Base-by-base conservation (phyloP, 2,888 invertebrate species). In the Drosophila rubida region DNA sequence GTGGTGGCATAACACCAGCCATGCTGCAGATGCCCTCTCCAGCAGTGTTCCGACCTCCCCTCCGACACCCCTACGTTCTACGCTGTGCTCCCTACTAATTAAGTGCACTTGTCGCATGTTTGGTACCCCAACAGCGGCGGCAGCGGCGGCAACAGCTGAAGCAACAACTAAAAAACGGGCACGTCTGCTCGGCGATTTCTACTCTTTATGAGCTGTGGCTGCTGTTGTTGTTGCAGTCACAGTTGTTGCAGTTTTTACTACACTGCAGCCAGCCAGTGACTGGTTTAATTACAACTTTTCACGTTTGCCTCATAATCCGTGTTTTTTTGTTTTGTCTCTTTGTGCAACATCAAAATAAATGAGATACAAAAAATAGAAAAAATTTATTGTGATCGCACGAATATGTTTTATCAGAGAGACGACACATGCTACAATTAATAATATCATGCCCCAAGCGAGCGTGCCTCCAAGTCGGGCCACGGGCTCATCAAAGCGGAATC, bases 201-300 rank as follows among this genome's bases (percentile, higher is more conserved):
- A 74, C 76, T 74, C 69, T 72, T 77, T 87, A 75, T 85, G 75
- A 75, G 68, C 81, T 62, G 69, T 57, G 63, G 65, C 61, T 64
- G 65, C 58, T 65, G 54, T 42, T 51, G 60, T 63, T 69, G 73
- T 57, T 75, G 69, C 61, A 53, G 46, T 54, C 59, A 65, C 48
- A 57, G 41, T 54, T 71, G 65, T 68, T 70, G 58, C 53, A 66
- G 71, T 64, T 73, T 58, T 66, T 49, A 58, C 45, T 30, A 48
- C 41, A 62, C 42, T 71, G 75, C 45, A 63, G 53, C 46, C 78
- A 84, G 62, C 72, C 84, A 89, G 75, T 90, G 89, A 87, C 89
- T 90, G 89, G 88, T 89, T 89, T 90, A 90, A 90, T 90, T 90
- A 86, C 87, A 85, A 82, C 89, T 88, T 90, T 90, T 90, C 89